Percentiles rank a stretch among this genome's conserved stretches.
Evolutionary conservation across 2,113 vertebrate genomes (phyloP).

Genomic region (Neopipo cinnamomea): DNA sequence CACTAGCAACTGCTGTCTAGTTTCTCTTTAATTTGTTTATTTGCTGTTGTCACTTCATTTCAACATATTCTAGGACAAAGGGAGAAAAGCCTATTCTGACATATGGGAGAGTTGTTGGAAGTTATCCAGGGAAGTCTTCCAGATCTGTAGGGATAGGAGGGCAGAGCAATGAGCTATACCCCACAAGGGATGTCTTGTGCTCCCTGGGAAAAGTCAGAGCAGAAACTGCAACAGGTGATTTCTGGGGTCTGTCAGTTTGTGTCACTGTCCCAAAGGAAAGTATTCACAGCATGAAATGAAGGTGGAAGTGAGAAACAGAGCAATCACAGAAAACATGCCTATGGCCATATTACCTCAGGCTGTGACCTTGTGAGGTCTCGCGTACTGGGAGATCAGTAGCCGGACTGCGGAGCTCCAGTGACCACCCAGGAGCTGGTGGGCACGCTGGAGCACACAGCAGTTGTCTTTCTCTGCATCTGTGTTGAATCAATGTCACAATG

Average conservation of each 20-base stretch:
- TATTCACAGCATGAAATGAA: background rate
- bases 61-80: background rate
- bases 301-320: background rate
- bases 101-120: background rate
- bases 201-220: background rate
- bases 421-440: background rate
- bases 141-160: rapidly evolving
- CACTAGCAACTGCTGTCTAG: background rate
- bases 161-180: background rate
- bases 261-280: background rate
- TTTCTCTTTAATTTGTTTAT: background rate
- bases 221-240: background rate
- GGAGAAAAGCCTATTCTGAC: background rate
- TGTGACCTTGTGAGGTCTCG: background rate
- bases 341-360: background rate
- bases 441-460: background rate
- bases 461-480: background rate
- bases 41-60: background rate
- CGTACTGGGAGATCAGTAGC: background rate
- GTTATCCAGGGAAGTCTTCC: background rate
- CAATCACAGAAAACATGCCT: background rate
- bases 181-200: background rate
- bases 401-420: background rate
- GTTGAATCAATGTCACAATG: background rate
- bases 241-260: background rate